phyloP scores from a whole-genome alignment of 2,888 invertebrate species.

The Fragum sueziense region DNA sequence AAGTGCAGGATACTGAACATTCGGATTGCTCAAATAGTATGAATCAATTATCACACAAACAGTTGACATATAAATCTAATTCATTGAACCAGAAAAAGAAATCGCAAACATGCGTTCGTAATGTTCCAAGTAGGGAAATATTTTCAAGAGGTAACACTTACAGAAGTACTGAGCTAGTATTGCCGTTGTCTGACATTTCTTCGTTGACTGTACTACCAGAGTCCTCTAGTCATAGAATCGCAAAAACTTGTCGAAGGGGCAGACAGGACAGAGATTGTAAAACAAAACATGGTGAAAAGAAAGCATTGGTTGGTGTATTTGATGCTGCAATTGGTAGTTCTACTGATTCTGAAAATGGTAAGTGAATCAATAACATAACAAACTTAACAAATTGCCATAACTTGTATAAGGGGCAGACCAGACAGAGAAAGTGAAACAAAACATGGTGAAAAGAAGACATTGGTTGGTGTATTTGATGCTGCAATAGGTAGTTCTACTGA shows the following conservation, averaged over 20 bases:
- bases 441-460: conserved; percentile 2
- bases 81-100: background rate
- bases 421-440: background rate
- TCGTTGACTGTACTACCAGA: too few relatives aligned
- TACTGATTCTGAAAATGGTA: background rate
- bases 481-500: background rate
- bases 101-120: too few relatives aligned
- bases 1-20: background rate
- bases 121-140: too few relatives aligned
- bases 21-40: background rate
- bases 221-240: background rate
- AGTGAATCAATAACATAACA: too few relatives aligned
- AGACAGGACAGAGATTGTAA: background rate
- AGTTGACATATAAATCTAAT: background rate
- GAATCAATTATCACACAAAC: background rate
- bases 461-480: background rate
- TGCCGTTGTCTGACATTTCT: too few relatives aligned
- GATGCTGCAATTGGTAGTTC: background rate
- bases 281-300: background rate
- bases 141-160: too few relatives aligned
- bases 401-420: background rate
- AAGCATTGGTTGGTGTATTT: background rate
- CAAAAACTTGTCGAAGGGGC: background rate
- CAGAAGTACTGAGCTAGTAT: too few relatives aligned
- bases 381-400: background rate